These are phyloP conservation scores for Synaphobranchus kaupii DNA, from an alignment of 2,797 vertebrate species.

Conservation along the genomic window DNA sequence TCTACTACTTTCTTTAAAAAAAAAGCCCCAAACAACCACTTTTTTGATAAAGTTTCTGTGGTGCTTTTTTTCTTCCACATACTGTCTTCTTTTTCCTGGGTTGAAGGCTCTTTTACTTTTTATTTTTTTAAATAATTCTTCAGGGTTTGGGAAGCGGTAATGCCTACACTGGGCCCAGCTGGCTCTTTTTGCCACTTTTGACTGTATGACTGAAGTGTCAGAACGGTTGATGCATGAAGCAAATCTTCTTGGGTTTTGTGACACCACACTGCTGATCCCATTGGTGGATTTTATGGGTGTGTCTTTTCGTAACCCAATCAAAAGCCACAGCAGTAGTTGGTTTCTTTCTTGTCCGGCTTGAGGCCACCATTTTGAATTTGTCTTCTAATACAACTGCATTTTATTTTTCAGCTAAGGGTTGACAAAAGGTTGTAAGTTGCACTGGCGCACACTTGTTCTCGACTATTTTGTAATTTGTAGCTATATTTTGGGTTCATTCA, in stretches of 20 bases:
- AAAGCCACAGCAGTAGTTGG: conserved; percentile 74
- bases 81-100: conserved; percentile 74
- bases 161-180: conserved; percentile 59
- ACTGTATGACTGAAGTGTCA: conserved; percentile 73
- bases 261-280: conserved; percentile 96
- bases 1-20: conserved; percentile 72
- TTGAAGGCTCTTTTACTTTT: conserved; percentile 73
- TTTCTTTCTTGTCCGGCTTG: conserved; percentile 70
- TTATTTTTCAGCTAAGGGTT: conserved; percentile 88
- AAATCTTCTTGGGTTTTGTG: conserved; percentile 87
- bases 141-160: conserved; percentile 76
- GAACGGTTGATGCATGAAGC: conserved; percentile 81
- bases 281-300: conserved; percentile 90
- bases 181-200: conserved; percentile 76
- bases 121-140: conserved; percentile 84
- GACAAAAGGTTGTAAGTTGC: conserved; percentile 78
- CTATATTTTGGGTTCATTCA: conserved; percentile 89
- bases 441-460: conserved; percentile 77
- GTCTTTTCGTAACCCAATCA: conserved; percentile 59
- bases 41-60: conserved; percentile 82
- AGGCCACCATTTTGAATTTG: conserved; percentile 73
- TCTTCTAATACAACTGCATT: conserved; percentile 86
- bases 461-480: conserved; percentile 88
- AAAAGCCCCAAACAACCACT: conserved; percentile 86
- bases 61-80: conserved; percentile 74